These are phyloP conservation scores for Pollimyrus isidori DNA, from an alignment of 2,113 vertebrate species.

Conservation along the genomic window DNA sequence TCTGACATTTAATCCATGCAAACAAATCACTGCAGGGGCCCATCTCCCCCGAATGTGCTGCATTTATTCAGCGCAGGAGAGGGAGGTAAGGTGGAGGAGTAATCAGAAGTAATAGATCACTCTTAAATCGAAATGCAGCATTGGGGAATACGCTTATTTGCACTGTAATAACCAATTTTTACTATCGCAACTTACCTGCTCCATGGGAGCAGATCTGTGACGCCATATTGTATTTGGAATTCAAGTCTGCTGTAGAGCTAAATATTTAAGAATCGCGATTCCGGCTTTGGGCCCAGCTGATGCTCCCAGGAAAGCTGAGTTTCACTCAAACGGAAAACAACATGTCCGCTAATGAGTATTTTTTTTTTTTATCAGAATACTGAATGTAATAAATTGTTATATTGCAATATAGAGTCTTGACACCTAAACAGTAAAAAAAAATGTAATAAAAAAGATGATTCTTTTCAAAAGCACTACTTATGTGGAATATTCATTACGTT, in stretches of 20 bases:
- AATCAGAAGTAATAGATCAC: conserved; percentile 47
- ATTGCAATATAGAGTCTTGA: not conserved
- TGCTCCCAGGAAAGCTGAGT: not conserved
- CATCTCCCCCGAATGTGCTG: conserved; percentile 41
- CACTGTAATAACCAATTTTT: conserved; percentile 53
- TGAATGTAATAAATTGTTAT: not conserved
- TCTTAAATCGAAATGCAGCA: conserved; percentile 40
- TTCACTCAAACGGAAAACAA: not conserved
- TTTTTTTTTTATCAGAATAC: not conserved
- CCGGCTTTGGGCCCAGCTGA: not conserved
- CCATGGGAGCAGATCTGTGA: not conserved
- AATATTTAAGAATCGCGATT: not conserved
- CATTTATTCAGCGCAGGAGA: conserved; percentile 37
- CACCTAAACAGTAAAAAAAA: not conserved
- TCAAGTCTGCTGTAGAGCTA: not conserved
- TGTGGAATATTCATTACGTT: not conserved
- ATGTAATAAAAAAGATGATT: not conserved
- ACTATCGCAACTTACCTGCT: conserved; percentile 39
- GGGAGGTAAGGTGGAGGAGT: conserved; percentile 33
- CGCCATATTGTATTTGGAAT: not conserved
- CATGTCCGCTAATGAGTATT: not conserved
- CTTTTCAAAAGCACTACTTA: not conserved
- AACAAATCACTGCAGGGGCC: conserved; percentile 60
- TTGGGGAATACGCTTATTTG: conserved; percentile 54
- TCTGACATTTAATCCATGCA: conserved; percentile 64